A percentile compares a stretch with the other conserved stretches of the same genome.
Evolutionary conservation across 2,113 vertebrate genomes (phyloP).

Genomic region (Alouatta palliata): DNA sequence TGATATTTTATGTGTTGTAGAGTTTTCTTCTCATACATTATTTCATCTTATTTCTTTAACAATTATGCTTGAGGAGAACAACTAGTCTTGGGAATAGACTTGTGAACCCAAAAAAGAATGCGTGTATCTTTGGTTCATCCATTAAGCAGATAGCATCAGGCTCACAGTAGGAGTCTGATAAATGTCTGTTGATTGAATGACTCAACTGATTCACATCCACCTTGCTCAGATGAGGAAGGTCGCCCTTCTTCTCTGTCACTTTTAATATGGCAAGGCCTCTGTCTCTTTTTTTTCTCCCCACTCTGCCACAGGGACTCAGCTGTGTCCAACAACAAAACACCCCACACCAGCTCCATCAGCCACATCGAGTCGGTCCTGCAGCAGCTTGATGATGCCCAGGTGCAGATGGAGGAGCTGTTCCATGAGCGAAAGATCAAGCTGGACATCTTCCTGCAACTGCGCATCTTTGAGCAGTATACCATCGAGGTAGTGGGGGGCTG

Average conservation of each 20-base stretch:
- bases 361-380: conserved; percentile 98
- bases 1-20: not conserved
- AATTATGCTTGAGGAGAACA: not conserved
- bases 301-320: conserved; percentile 91
- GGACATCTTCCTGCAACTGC: conserved; percentile 97
- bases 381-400: conserved; percentile 97
- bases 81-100: not conserved
- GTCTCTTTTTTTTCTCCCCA: not conserved
- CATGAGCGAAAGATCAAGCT: conserved; percentile 98
- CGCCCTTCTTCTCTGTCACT: not conserved
- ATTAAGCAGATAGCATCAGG: not conserved
- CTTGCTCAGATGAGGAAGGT: not conserved
- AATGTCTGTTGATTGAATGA: not conserved
- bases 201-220: not conserved
- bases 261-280: conserved; percentile 49
- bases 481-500: conserved; percentile 89
- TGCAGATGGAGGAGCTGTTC: conserved; percentile 99
- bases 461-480: conserved; percentile 98
- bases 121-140: not conserved
- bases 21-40: not conserved
- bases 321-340: conserved; percentile 95
- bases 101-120: not conserved
- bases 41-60: not conserved
- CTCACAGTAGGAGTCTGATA: not conserved
- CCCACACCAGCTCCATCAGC: conserved; percentile 97